Base-by-base conservation (phyloP, 2,113 vertebrate genomes). In the Benitochromis conjunctus region DNA sequence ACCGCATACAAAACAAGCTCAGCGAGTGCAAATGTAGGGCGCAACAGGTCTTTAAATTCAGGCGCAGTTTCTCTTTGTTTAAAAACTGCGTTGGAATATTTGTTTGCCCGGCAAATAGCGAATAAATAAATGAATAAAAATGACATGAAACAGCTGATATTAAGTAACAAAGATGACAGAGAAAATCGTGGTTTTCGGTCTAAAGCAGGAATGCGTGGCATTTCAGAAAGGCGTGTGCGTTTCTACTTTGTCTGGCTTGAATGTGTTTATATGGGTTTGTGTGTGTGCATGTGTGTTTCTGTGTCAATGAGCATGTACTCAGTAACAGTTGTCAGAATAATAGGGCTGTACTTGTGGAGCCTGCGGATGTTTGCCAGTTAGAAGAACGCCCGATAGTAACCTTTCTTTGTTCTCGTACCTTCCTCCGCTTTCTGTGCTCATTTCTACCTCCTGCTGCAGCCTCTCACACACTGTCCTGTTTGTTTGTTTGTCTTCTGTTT, bases 361-460 rank as follows among this genome's bases (percentile, higher is more conserved):
- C 81, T 84, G 80, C 46, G 9, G 81, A 82, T 81, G 76, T 86
- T 89, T 86, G 83, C 86, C 76, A 91, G 60, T 88, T 56, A 84
- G 62, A 51, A 85, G 81, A 92, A 91, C 13, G 94, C 87, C 93
- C 92, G 88, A 92, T 46, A 92, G 91, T 96, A 95, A 96, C 95
- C 95, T 90, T 29, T 89, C 93, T 94, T 92, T 92, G 92, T 91
- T 93, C 90, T 90, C 9, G 1, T 24, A 11, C 16, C 74, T 77
- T 81, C 64, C 60, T 57, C 80, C 78, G 57, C 53, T 26, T 69
- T 69, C 81, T 56, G 26, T 5, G 7, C 79, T 64, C 43, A 10
- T 51, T 86, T 69, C 43, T 29, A 55, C 29, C 56, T 86, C 69
- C 43, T 78, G 5, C 69, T 62, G 41, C 46, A 57, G 46, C 3